Evolutionary conservation across 2,797 vertebrate genomes (phyloP), one percentile per base, ranked within the genome.

Genomic region (Pangasius djambal): DNA sequence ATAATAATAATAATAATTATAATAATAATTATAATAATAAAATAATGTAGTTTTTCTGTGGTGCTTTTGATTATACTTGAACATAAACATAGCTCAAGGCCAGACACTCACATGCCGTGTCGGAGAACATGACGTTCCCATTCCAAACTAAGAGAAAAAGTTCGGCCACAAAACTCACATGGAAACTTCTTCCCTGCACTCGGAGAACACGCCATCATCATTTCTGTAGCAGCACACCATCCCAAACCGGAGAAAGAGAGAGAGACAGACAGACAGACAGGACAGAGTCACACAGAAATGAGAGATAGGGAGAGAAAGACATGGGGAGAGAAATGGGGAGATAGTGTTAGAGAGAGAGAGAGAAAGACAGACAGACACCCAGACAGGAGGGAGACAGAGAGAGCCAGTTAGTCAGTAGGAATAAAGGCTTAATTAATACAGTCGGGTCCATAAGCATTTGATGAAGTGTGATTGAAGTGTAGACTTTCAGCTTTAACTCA

Each of bases 61-160:
- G 28, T 69, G 65, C 18, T 70, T 52, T 34, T 85, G 4, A 10
- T 85, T 52, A n/a, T 22, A 85, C n/a, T 34, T 69, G 63, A 13
- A 67, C 44, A 61, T 40, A 82, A 61, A 40, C 20, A 84, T 65
- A n/a, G 69, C 44, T 22, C 18, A 74, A 63, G 22, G 28, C 6
- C 40, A 70, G 1, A 65, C 90, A 97, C 99, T 97, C 94, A 99
- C 98, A 99, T 99, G 96, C 98, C 98, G 0, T 99, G 99, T 88
- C 99, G 97, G 90, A 98, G 97, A 91, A 99, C 98, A 0, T 99
- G 99, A 6, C 98, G 95, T 88, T 99, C 98, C 98, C 98, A 99
- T 92, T 99, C 98, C 0, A 96, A 94, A 94, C 96, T 97, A 94
- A 97, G 97, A 48, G 97, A 96, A 94, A 99, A 99, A 0, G 97